phyloP scores from a whole-genome alignment of 2,888 invertebrate species.

The Cheilosia impressa region DNA sequence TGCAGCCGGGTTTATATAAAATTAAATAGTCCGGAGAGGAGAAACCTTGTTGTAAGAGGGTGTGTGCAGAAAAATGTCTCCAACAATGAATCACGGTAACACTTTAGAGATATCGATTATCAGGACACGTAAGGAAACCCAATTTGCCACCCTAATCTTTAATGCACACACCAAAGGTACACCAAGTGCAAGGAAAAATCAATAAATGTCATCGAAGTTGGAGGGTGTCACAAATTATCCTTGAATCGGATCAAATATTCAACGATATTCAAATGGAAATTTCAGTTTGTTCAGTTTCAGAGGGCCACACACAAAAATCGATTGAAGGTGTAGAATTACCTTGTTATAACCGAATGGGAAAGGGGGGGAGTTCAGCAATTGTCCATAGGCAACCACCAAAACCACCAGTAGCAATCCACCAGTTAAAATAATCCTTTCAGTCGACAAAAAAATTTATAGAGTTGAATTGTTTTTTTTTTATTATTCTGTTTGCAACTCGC shows the following conservation, averaged over 20 bases:
- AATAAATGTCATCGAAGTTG: conserved; percentile 21
- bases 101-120: conserved; percentile 38
- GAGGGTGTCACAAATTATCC: not conserved
- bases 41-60: not conserved
- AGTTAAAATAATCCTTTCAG: conserved; percentile 20
- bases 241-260: not conserved
- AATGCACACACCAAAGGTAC: not conserved
- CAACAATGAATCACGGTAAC: conserved; percentile 24
- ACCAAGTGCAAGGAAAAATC: conserved; percentile 19
- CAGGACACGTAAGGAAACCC: not conserved
- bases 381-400: conserved; percentile 46
- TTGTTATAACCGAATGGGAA: conserved; percentile 21
- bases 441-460: conserved; percentile 1
- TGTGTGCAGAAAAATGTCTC: conserved; percentile 15
- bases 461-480: not conserved
- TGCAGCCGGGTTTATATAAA: not conserved
- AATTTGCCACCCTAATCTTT: conserved; percentile 27
- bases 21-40: too few relatives aligned
- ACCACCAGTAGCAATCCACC: conserved; percentile 27
- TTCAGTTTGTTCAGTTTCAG: conserved; percentile 1
- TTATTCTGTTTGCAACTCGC: conserved; percentile 12
- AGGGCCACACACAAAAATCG: conserved; percentile 43
- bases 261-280: not conserved
- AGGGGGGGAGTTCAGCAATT: conserved; percentile 44
- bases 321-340: conserved; percentile 53